Percentiles rank a stretch among this genome's conserved stretches.
These are phyloP conservation scores for Amblyjoppa fuscipennis DNA, from an alignment of 2,888 invertebrate species.

Conservation along the genomic window DNA sequence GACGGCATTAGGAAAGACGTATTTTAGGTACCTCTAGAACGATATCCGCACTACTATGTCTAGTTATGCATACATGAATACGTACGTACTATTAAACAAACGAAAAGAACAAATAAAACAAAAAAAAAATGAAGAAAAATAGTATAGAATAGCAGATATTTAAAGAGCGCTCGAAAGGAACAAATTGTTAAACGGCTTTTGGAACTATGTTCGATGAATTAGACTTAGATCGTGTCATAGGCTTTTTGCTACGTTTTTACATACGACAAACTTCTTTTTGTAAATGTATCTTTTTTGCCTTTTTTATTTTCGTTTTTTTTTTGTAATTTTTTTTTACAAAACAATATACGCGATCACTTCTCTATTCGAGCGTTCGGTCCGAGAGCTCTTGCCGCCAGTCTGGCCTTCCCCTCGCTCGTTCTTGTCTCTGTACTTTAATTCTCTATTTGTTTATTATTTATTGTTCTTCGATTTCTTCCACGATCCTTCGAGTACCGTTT, in stretches of 20 bases:
- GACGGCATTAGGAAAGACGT: constrained; percentile 52
- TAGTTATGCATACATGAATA: constrained; percentile 68
- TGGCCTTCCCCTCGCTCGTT: constrained; percentile 43
- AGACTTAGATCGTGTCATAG: constrained; percentile 30
- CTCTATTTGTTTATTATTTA: constrained; percentile 63
- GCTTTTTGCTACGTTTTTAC: constrained; percentile 8
- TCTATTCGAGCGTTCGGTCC: constrained; percentile 31
- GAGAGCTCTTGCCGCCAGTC: constrained; percentile 17
- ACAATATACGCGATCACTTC: constrained; percentile 1
- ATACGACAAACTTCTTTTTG: background rate
- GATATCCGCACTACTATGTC: constrained; percentile 68
- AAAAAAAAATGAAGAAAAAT: background rate
- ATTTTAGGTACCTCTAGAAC: constrained; percentile 65
- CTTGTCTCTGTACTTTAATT: constrained; percentile 31
- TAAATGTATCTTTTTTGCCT: background rate
- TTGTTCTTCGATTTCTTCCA: constrained; percentile 61
- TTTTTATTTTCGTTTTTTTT: constrained; percentile 6
- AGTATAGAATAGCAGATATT: constrained; percentile 56
- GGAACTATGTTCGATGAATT: constrained; percentile 53
- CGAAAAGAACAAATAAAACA: background rate
- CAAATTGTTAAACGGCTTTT: constrained; percentile 56
- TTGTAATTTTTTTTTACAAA: background rate
- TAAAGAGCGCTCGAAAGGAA: constrained; percentile 50
- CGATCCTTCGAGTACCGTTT: constrained; percentile 38
- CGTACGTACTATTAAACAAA: constrained; percentile 59